Conservation (phyloP, 2,113 vertebrate genomes). For the Hipposideros armiger region DNA sequence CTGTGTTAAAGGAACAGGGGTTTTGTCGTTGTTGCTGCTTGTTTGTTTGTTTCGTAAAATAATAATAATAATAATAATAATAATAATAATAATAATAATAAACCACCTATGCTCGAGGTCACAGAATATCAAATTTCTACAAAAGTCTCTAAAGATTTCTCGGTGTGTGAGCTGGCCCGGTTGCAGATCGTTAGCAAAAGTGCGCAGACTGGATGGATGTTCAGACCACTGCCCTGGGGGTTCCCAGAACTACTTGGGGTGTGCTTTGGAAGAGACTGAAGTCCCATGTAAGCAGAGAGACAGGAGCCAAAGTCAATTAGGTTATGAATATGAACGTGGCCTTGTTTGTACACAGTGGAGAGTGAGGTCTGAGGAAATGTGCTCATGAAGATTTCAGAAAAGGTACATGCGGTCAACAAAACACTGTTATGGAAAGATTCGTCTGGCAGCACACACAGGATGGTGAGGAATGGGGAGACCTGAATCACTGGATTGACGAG, state of each 20-base stretch:
- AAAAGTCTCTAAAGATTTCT: background rate
- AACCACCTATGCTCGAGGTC: background rate
- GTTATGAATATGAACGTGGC: background rate
- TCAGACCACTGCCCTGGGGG: background rate
- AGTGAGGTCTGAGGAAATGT: background rate
- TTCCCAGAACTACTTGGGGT: background rate
- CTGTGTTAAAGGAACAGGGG: background rate
- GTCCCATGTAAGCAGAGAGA: background rate
- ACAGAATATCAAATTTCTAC: background rate
- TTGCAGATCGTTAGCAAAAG: fast-evolving
- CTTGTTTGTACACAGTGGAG: background rate
- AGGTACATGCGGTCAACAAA: background rate
- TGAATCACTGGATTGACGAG: background rate
- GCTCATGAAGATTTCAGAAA: background rate
- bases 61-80: background rate
- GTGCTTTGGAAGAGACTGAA: background rate
- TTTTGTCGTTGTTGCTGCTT: background rate
- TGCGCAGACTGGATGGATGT: background rate
- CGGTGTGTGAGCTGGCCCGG: fast-evolving
- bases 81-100: too few species aligned
- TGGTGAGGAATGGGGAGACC: background rate
- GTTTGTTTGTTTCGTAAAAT: background rate
- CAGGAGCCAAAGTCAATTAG: background rate
- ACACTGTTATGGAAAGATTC: background rate
- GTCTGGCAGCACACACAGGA: background rate